Base-by-base conservation (phyloP, 2,113 vertebrate genomes). In the Tragelaphus scriptus region DNA sequence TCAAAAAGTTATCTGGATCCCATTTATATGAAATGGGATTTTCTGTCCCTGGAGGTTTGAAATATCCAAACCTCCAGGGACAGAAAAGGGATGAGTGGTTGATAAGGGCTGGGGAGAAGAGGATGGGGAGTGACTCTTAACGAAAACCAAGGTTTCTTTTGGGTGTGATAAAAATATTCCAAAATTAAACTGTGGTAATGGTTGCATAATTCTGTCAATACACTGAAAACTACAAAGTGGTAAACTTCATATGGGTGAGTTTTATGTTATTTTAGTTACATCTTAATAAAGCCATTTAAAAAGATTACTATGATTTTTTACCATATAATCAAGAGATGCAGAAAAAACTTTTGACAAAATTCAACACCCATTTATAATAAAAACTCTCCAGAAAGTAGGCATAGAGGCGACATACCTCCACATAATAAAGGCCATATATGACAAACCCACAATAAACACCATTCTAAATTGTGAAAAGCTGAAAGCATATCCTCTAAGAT, bases 1-100 rank as follows among this genome's bases (percentile, higher is more conserved):
- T 80, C 23, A 94, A 87, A 94, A 95, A 92, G 49, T 92, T 92
- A 94, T 58, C 81, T 88, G 51, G 75, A 89, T 79, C 94, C 40
- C 16, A 79, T 59, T 58, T 96, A 94, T 6, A 80, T n/a, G 36
- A 92, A 44, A 44, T 44, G 44, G 44, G 44, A 44, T 44, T 44
- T 44, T 44, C 44, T 44, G 44, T 44, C 44, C 44, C 44, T 44
- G 44, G 44, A 44, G 44, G 44, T 44, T 44, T 44, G 44, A 44
- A 71, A 94, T 90, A 92, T 32, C 30, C 16, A 75, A 92, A 92
- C 53, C 63, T 92, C 92, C 1, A 97, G 47, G 88, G 11, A 68
- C 44, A 86, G 55, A 86, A 84, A 79, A 17, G 8, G 80, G 55
- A 61, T 88, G 53, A 95, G 40, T 61, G 47, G 30, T 25, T 94